These are phyloP conservation scores for Camponotus pennsylvanicus DNA, from an alignment of 1,140 invertebrate genomes.

Conservation along the genomic window DNA sequence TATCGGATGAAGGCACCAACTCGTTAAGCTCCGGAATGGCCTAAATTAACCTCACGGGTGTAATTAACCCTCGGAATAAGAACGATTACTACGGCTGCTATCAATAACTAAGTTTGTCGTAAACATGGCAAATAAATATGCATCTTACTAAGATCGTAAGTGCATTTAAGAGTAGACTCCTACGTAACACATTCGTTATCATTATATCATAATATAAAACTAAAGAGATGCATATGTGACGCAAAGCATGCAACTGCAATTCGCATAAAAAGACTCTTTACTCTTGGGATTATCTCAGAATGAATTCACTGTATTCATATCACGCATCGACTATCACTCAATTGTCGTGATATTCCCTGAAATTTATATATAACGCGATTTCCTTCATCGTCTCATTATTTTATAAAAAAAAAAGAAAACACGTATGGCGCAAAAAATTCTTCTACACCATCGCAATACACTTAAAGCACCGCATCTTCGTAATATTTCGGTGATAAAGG, in stretches of 20 bases:
- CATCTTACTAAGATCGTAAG: background rate
- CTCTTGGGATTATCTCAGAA: background rate
- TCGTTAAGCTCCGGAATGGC: slow-evolving; percentile 56
- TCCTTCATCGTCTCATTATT: background rate
- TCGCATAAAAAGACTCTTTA: no score
- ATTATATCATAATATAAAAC: background rate
- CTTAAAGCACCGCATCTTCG: background rate
- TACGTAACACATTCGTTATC: background rate
- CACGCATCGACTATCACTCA: background rate
- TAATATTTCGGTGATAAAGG: background rate
- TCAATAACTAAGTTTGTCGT: slow-evolving; percentile 40
- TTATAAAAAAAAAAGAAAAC: background rate
- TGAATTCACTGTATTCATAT: background rate
- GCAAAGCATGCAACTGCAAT: background rate
- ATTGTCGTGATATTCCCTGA: background rate
- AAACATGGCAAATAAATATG: slow-evolving; percentile 25
- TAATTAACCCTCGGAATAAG: slow-evolving; percentile 46
- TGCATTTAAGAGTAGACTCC: background rate
- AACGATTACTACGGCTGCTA: slow-evolving; percentile 13
- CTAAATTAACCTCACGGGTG: slow-evolving; percentile 46
- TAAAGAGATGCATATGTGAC: background rate
- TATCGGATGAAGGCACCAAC: slow-evolving; percentile 21
- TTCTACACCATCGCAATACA: background rate
- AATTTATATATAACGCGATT: background rate
- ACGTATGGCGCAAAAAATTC: background rate